phyloP scores from a whole-genome alignment of 2,797 vertebrate genomes.

The Iguana delicatissima region DNA sequence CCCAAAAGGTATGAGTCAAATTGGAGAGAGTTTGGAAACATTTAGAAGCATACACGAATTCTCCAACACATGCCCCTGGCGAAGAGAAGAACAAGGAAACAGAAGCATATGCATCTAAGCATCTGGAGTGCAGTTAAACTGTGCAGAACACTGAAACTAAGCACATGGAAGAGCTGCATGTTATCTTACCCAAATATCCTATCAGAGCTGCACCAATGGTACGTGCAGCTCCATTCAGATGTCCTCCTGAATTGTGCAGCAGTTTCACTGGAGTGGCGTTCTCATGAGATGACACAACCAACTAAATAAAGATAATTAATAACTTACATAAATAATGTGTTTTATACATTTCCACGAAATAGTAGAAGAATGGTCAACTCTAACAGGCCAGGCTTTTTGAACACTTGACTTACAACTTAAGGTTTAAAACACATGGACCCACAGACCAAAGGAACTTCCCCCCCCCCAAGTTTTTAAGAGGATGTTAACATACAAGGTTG shows the following conservation, averaged over 20 bases:
- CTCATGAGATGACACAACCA: constrained; percentile 96
- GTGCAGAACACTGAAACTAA: not conserved
- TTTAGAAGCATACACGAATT: not conserved
- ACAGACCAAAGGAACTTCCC: not conserved
- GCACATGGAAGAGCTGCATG: not conserved
- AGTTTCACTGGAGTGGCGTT: constrained; percentile 97
- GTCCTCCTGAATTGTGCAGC: constrained; percentile 93
- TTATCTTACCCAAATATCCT: constrained; percentile 92
- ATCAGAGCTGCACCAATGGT: constrained; percentile 94
- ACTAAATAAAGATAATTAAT: constrained; percentile 73
- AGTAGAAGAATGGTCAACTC: not conserved
- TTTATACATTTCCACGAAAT: not conserved
- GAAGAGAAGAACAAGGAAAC: not conserved
- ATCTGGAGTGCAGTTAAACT: not conserved
- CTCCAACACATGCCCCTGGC: not conserved
- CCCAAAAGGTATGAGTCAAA: not conserved
- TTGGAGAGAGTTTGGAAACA: not conserved
- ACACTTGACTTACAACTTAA: not conserved
- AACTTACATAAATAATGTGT: not conserved
- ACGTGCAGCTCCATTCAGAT: constrained; percentile 94
- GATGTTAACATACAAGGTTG: not conserved
- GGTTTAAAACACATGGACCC: not conserved
- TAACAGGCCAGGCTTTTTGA: not conserved
- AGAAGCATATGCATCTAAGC: not conserved
- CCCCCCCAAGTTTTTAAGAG: not conserved